These are phyloP conservation scores for Crotophaga sulcirostris DNA, from an alignment of 2,113 vertebrate species.

Conservation along the genomic window DNA sequence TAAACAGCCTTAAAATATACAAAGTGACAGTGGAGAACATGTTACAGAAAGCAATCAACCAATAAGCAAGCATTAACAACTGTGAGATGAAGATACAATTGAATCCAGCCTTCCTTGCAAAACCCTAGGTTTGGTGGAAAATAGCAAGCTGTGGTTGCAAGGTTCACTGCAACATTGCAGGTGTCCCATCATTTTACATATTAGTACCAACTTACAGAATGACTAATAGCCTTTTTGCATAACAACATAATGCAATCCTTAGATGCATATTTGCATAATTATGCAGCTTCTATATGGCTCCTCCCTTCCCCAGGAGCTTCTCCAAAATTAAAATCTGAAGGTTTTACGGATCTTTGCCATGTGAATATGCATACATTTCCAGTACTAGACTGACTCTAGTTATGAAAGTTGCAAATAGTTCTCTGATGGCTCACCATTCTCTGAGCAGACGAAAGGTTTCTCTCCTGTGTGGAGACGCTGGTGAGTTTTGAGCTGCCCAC, in stretches of 20 bases:
- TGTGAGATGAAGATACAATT: not conserved
- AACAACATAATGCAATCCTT: not conserved
- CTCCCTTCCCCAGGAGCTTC: not conserved
- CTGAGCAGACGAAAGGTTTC: conserved; percentile 97
- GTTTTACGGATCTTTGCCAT: not conserved
- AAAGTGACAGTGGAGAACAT: not conserved
- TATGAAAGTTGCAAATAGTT: not conserved
- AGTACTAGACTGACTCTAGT: not conserved
- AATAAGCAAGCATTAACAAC: not conserved
- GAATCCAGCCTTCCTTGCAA: not conserved
- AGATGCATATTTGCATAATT: not conserved
- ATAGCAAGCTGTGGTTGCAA: not conserved
- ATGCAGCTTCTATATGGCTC: not conserved
- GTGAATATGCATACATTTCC: accelerated
- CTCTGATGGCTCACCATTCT: conserved; percentile 84
- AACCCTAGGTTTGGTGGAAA: not conserved
- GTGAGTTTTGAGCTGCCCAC: conserved; percentile 97
- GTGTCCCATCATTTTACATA: not conserved
- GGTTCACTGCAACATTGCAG: not conserved
- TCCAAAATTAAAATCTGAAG: not conserved
- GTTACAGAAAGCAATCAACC: not conserved
- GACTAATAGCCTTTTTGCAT: not conserved
- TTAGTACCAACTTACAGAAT: not conserved
- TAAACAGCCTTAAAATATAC: conserved; percentile 83
- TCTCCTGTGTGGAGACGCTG: conserved; percentile 98